Base-by-base conservation (phyloP, 1,140 invertebrate genomes). In the Nylanderia fulva region DNA sequence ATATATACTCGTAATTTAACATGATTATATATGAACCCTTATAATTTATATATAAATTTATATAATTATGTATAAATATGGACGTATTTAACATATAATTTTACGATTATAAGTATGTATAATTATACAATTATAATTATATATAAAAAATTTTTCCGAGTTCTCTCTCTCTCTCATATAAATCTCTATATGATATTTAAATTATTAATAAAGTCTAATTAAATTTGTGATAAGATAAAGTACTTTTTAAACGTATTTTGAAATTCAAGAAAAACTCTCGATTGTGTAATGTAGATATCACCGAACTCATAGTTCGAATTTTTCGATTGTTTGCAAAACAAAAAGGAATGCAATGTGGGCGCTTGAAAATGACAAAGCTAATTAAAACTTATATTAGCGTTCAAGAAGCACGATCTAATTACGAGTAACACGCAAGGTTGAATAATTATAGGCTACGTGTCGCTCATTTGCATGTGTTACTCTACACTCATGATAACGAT, bases 371-470 rank as follows among this genome's bases (percentile, higher is more conserved):
- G 36, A 82, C 54, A 69, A 60, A 72, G 77, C 54, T 72, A 82
- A 82, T 82, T 82, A 58, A 82, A 82, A 69, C n/a, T 58, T 18
- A 8, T 13, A 18, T 13, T 71, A 82, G 45, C 54, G 45, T 82
- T 24, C 54, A 82, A 82, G 66, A 82, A 82, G 18, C 27, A 39
- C 0, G 66, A 24, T 72, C 27, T 82, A 72, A 82, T 82, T 82
- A 60, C 39, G 21, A 71, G 18, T 24, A 42, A 36, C 36, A 68
- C 36, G 52, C 52, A 71, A 33, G 39, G 52, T 80, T 82, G 36
- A 36, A 71, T 82, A 82, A 72, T 72, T 82, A 60, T 82, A 58
- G 36, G 24, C 13, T 71, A 27, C 21, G 21, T 58, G 36, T 36
- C 4, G 66, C 24, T 82, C 66, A 72, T 82, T 82, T 82, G 58